Conservation (phyloP, 2,797 vertebrate species). For the Danionella dracula region DNA sequence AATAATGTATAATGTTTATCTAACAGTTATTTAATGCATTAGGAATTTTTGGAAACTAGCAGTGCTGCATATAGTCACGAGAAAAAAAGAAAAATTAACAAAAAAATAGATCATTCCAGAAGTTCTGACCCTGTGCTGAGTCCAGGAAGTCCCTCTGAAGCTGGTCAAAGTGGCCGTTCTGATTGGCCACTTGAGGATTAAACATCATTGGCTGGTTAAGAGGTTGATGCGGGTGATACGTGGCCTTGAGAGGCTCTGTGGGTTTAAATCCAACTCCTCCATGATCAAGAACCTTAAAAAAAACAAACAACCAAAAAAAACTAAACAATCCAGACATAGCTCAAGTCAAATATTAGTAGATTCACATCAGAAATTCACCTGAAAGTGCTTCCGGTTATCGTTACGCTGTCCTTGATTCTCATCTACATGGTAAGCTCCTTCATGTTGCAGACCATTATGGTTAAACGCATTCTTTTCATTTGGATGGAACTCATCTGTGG, state of each 20-base stretch:
- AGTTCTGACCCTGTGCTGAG: constrained; percentile 73
- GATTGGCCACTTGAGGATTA: constrained; percentile 57
- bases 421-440: constrained; percentile 65
- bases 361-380: constrained; percentile 72
- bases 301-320: neutral
- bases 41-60: too few species aligned
- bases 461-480: constrained; percentile 58
- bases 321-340: neutral
- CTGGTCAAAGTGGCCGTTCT: constrained; percentile 71
- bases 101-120: neutral
- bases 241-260: constrained; percentile 70
- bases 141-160: constrained; percentile 84
- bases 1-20: too few species aligned
- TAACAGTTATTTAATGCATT: too few species aligned
- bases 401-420: constrained; percentile 61
- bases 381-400: constrained; percentile 65
- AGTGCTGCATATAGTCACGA: too few species aligned
- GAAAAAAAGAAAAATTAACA: too few species aligned
- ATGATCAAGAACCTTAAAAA: constrained; percentile 58
- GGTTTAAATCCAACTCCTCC: constrained; percentile 50
- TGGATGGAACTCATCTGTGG: constrained; percentile 58
- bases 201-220: constrained; percentile 63
- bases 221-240: constrained; percentile 77
- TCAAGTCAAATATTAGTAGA: too few species aligned
- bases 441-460: constrained; percentile 60